Conservation (phyloP, 2,113 vertebrate species). For the Siphamia tubifer region DNA sequence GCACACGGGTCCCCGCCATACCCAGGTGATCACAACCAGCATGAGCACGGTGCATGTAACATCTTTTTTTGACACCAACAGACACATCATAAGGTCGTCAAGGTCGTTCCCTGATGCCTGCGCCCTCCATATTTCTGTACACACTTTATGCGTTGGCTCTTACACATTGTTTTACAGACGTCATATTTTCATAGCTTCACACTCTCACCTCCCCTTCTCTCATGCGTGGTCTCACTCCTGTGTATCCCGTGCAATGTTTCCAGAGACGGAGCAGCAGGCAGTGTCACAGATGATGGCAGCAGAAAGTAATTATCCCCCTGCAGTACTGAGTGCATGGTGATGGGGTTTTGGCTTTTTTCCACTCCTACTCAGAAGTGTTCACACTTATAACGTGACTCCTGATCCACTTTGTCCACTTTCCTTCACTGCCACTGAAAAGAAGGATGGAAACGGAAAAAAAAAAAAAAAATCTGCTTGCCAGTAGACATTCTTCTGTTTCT, state of each 20-base stretch:
- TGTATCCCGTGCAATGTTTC: slow-evolving; percentile 81
- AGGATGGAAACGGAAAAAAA: not conserved
- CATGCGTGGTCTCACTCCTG: slow-evolving; percentile 70
- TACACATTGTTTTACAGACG: slow-evolving; percentile 7
- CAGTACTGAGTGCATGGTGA: slow-evolving; percentile 85
- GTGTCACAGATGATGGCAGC: slow-evolving; percentile 84
- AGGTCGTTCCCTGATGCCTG: not conserved
- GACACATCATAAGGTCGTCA: not conserved
- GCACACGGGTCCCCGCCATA: slow-evolving; percentile 89
- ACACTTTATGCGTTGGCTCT: not conserved
- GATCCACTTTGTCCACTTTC: slow-evolving; percentile 9
- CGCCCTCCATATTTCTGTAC: not conserved
- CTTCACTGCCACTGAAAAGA: slow-evolving; percentile 31
- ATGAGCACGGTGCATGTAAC: not conserved
- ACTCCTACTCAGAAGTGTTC: slow-evolving; percentile 40
- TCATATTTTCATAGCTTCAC: slow-evolving; percentile 35
- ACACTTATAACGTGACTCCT: slow-evolving; percentile 11
- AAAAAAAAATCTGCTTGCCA: not conserved
- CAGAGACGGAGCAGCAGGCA: slow-evolving; percentile 84
- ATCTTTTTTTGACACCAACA: not conserved
- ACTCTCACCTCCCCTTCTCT: slow-evolving; percentile 35
- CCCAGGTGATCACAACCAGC: slow-evolving; percentile 83
- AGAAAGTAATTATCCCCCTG: slow-evolving; percentile 92
- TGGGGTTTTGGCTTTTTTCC: slow-evolving; percentile 81
- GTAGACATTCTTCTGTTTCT: not conserved